These are phyloP conservation scores for Lutjanus campechanus DNA, from an alignment of 2,797 vertebrate genomes.

Conservation along the genomic window DNA sequence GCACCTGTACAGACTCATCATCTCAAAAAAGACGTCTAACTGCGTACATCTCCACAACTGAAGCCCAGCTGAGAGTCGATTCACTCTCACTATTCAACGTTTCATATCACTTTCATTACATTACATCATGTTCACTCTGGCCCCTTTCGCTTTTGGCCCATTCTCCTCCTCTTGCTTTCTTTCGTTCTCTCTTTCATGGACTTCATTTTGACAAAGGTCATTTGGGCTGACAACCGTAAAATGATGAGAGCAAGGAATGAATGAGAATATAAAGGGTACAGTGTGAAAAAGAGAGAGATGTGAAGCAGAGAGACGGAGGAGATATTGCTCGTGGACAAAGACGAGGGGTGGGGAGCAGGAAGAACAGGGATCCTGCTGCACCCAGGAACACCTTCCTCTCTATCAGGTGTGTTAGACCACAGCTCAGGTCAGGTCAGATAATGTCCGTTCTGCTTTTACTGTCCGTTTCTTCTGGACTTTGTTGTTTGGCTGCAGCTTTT, in stretches of 20 bases:
- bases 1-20: background rate
- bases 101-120: slow-evolving; percentile 50
- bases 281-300: background rate
- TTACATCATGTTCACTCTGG: slow-evolving; percentile 54
- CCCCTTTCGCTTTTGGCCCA: slow-evolving; percentile 14
- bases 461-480: background rate
- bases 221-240: slow-evolving; percentile 23
- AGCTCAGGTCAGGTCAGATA: background rate
- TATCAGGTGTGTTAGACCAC: background rate
- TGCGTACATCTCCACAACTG: background rate
- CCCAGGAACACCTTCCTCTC: background rate
- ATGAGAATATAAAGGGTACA: slow-evolving; percentile 11
- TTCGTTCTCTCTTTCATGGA: slow-evolving; percentile 20
- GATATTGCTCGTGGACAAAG: background rate
- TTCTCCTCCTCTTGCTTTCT: background rate
- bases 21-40: background rate
- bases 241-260: slow-evolving; percentile 26
- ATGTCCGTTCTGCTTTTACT: background rate
- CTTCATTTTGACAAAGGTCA: slow-evolving; percentile 58
- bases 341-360: background rate
- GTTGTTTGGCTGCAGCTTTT: background rate
- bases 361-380: background rate
- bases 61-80: background rate
- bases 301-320: slow-evolving; percentile 1
- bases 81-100: slow-evolving; percentile 11